Evolutionary conservation across 2,113 vertebrate genomes (phyloP).

Genomic region (Dolichotis patagonum): DNA sequence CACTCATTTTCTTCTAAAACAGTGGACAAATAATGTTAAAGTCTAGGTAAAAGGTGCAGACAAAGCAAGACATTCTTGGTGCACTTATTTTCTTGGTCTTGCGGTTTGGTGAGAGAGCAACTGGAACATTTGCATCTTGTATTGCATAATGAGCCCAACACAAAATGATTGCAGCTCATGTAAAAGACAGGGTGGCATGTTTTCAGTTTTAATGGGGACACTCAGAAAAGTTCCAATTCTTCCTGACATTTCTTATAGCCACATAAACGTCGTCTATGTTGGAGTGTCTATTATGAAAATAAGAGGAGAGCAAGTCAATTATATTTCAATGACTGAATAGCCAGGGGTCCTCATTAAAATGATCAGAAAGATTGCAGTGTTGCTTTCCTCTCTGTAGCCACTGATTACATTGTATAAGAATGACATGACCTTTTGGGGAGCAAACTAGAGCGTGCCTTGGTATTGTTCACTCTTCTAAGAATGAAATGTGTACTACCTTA

Average conservation of each 20-base stretch:
- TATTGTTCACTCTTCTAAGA: conserved; percentile 91
- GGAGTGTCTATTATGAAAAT: conserved; percentile 99
- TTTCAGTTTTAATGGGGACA: conserved; percentile 98
- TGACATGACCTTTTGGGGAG: conserved; percentile 93
- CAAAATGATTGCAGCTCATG: conserved; percentile 91
- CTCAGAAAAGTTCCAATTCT: conserved; percentile 96
- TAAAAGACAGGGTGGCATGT: conserved; percentile 96
- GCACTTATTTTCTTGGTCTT: conserved; percentile 87
- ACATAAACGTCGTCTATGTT: conserved; percentile 96
- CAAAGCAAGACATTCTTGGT: conserved; percentile 79
- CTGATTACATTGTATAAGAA: conserved; percentile 96
- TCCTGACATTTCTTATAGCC: conserved; percentile 99
- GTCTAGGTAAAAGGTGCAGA: conserved; percentile 58
- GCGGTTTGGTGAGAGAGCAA: conserved; percentile 84
- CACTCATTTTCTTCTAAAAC: conserved; percentile 66
- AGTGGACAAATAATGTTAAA: conserved; percentile 63
- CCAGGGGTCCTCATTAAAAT: conserved; percentile 99
- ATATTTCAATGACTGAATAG: conserved; percentile 99
- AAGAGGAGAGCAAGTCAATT: conserved; percentile 99
- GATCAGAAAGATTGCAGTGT: conserved; percentile 94
- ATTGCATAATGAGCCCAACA: conserved; percentile 95
- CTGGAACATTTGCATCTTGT: conserved; percentile 93
- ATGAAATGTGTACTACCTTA: conserved; percentile 88
- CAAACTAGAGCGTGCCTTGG: conserved; percentile 85
- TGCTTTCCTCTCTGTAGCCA: conserved; percentile 91